A percentile compares a stretch with the other conserved stretches of the same genome.
These are phyloP conservation scores for Lonchura striata DNA, from an alignment of 2,113 vertebrate species.

Conservation along the genomic window DNA sequence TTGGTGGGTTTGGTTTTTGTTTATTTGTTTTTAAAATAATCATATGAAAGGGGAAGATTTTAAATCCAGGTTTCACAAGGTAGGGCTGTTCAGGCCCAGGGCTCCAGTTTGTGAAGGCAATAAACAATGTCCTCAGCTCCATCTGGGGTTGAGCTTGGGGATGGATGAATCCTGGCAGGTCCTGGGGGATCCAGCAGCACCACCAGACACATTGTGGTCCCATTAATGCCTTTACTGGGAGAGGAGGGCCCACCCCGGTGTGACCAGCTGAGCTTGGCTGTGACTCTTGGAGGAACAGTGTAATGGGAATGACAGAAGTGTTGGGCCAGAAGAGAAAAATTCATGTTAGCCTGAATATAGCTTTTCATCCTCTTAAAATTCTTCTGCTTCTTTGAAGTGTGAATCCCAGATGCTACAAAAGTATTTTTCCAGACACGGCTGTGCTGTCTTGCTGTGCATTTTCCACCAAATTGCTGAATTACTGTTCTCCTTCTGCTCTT, in stretches of 20 bases:
- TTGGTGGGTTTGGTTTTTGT: neutral
- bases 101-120: neutral
- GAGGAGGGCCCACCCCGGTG: neutral
- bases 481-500: constrained; percentile 32
- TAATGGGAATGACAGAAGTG: neutral
- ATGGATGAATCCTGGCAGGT: neutral
- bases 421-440: constrained; percentile 20
- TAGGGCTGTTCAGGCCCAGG: neutral
- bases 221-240: neutral
- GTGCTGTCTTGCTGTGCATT: constrained; percentile 28
- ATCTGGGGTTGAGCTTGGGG: neutral
- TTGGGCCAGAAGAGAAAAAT: neutral
- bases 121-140: neutral
- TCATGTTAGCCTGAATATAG: neutral
- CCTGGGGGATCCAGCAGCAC: neutral
- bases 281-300: neutral
- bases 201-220: neutral
- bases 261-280: neutral
- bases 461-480: constrained; percentile 42
- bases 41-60: neutral
- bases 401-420: constrained; percentile 45
- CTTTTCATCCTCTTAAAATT: constrained; percentile 39
- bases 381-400: constrained; percentile 42
- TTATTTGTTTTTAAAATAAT: too few relatives aligned
- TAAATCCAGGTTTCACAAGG: neutral